A percentile compares a stretch with the other conserved stretches of the same genome.
Evolutionary conservation across 2,113 vertebrate genomes (phyloP).

Genomic region (Axis porcinus): DNA sequence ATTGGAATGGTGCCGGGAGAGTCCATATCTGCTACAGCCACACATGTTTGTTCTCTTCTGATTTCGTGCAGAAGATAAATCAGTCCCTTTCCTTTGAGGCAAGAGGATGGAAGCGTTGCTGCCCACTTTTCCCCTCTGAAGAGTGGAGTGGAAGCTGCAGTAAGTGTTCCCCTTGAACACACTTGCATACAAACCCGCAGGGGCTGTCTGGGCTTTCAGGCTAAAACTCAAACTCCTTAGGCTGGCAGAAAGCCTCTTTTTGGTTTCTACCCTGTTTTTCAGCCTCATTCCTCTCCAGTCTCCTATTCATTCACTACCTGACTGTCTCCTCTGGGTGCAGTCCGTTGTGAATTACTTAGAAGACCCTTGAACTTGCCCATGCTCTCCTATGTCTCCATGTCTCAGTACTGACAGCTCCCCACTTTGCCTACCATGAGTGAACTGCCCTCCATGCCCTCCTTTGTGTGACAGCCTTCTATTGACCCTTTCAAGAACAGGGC

Average conservation of each 20-base stretch:
- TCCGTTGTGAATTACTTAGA: background rate
- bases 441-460: background rate
- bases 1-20: background rate
- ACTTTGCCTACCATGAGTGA: fast-evolving
- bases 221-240: background rate
- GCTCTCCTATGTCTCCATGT: background rate
- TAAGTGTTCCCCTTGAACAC: background rate
- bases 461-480: background rate
- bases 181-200: background rate
- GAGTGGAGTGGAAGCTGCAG: background rate
- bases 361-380: fast-evolving
- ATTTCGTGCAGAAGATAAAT: background rate
- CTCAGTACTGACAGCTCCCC: background rate
- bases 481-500: background rate
- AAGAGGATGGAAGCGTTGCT: background rate
- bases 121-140: background rate
- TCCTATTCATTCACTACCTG: background rate
- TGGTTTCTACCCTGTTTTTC: background rate
- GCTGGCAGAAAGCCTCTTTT: background rate
- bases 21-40: background rate
- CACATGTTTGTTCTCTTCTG: background rate
- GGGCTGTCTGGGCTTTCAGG: background rate
- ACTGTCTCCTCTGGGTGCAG: background rate
- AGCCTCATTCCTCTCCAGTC: background rate
- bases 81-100: background rate